These are phyloP conservation scores for Philereme vetulata DNA, from an alignment of 2,888 invertebrate species.

Conservation along the genomic window DNA sequence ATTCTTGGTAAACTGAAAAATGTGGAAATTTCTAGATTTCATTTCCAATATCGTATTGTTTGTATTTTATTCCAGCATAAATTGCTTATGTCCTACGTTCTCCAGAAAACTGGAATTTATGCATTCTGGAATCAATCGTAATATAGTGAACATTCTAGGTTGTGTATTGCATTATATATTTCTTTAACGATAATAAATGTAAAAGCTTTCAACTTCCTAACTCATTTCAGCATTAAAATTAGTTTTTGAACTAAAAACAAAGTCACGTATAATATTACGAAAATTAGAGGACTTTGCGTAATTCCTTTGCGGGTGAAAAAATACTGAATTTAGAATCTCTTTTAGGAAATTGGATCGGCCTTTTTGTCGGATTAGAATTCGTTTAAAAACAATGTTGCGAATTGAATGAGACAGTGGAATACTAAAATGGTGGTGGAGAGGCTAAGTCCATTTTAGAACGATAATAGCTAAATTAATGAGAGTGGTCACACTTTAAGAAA, in stretches of 20 bases:
- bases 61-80: no score
- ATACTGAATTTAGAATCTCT: slow-evolving; percentile 39
- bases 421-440: slow-evolving; percentile 12
- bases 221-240: slow-evolving; percentile 41
- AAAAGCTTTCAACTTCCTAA: slow-evolving; percentile 6
- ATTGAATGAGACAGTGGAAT: slow-evolving; percentile 28
- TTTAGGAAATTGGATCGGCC: slow-evolving; percentile 40
- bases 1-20: background rate
- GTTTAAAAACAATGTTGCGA: slow-evolving; percentile 37
- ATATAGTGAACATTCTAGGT: no score
- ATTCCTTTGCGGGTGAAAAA: slow-evolving; percentile 34
- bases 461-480: background rate
- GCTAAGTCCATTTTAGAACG: slow-evolving; percentile 1
- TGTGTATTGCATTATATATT: no score
- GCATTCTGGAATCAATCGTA: no score
- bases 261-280: slow-evolving; percentile 60
- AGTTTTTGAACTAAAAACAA: slow-evolving; percentile 47
- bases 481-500: no score
- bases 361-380: slow-evolving; percentile 35
- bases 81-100: no score
- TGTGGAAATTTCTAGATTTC: no score
- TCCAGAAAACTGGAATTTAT: no score
- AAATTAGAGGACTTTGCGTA: slow-evolving; percentile 43
- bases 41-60: no score
- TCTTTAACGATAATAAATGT: background rate